Base-by-base conservation (phyloP, 2,113 vertebrate genomes). In the Phaethornis superciliosus region DNA sequence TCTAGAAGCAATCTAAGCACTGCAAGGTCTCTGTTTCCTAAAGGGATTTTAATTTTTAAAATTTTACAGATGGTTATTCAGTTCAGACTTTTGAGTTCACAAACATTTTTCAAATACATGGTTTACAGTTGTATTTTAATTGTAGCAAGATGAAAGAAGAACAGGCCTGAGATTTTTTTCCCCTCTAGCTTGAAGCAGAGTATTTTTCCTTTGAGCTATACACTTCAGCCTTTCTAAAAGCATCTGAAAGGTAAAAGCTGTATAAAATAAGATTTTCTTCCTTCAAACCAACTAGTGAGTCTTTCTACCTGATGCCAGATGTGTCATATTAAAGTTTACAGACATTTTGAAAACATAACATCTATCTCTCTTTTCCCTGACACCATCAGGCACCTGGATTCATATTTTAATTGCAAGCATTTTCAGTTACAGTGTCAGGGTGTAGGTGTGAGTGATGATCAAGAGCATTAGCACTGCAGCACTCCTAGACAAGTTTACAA, bases 11-110 rank as follows among this genome's bases (percentile, higher is more conserved):
- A 76, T 52, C 75, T 76, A 65, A 93, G 69, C 40, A 79, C 76
- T 72, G 65, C 16, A 16, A 95, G 85, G 85, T 93, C 94, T 88
- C 76, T 72, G 26, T 24, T 75, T 95, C 89, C 91, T 88, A 64
- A 71, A 95, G 93, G 89, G 88, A 83, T 91, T 94, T 97, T 88
- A 94, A 94, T 96, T 94, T 94, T 95, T 94, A 90, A 96, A 94
- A 89, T 58, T 86, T 82, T 95, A 81, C 32, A 26, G 64, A 81
- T 63, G 52, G 63, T 88, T 94, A 82, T 80, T 91, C 88, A 69
- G 71, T 77, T 86, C 90, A 90, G 77, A 89, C 58, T 46, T 60
- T 26, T 23, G 33, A 86, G 85, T 90, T 88, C 88, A 88, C 86
- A 94, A 93, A 88, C 88, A 15, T 33, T 81, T 80, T 78, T 54